Base-by-base conservation (phyloP, 2,113 vertebrate genomes). In the Terrapene triunguis region DNA sequence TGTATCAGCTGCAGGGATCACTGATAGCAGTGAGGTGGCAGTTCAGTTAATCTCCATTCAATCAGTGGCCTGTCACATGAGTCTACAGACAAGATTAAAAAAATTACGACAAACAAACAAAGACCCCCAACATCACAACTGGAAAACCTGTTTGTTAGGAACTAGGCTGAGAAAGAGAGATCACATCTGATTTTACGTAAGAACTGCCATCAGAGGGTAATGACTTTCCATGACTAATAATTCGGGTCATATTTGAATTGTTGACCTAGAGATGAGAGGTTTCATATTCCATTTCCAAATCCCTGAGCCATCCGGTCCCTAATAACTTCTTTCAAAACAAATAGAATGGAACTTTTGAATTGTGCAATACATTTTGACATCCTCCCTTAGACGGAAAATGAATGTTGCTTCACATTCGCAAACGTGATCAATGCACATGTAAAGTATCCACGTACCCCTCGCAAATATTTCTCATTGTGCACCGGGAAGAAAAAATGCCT, bases 311-410 rank as follows among this genome's bases (percentile, higher is more conserved):
- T 97, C 94, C 95, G 89, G 79, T 91, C 97, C 89, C 86, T 97
- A 96, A 97, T 97, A 88, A 90, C 94, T 97, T 94, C 84, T 97
- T 97, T 96, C 97, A 94, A 97, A 97, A 97, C 96, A 97, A 92
- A 97, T 47, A 16, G 91, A 90, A 96, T 90, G 94, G 74, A 94
- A 89, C n/a, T 80, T 95, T 65, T 84, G 87, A 85, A 87, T 96
- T 97, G 91, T 90, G 93, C 96, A 97, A 97, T 16, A 76, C 80
- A n/a, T 85, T 85, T 90, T 87, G 93, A 90, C 92, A 94, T 89
- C 50, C 88, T 97, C 82, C 95, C 50, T 94, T 69, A 48, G 93
- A 21, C 27, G 53, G 65, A 92, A 92, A 93, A 90, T 95, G 82
- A 51, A 53, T 82, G 54, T 96, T 97, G 93, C 95, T 92, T 93